Evolutionary conservation across 2,888 invertebrate species (phyloP).

Genomic region (Baccha elongata): DNA sequence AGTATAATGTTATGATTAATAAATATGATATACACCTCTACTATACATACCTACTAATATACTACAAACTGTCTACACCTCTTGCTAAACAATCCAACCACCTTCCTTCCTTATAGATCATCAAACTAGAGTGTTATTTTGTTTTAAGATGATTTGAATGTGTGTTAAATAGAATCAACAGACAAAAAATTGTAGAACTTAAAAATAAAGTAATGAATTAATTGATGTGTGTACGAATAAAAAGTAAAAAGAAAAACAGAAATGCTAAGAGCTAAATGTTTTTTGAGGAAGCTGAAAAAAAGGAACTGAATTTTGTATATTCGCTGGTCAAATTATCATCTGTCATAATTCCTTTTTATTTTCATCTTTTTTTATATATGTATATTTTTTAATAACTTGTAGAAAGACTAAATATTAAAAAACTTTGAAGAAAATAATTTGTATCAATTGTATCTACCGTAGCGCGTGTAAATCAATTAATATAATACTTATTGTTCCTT

Average conservation of each 20-base stretch:
- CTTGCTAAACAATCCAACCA: constrained; percentile 6
- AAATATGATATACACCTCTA: neutral
- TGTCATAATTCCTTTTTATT: neutral
- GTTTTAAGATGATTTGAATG: constrained; percentile 66
- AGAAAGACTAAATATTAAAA: constrained; percentile 28
- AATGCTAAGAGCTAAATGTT: constrained; percentile 27
- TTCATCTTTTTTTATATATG: constrained; percentile 13
- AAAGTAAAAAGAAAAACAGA: constrained; percentile 9
- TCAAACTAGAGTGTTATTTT: constrained; percentile 59
- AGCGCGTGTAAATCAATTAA: constrained; percentile 9
- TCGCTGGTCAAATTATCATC: constrained; percentile 39
- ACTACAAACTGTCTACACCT: constrained; percentile 12
- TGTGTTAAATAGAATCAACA: constrained; percentile 51
- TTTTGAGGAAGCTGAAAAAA: constrained; percentile 15
- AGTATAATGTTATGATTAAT: neutral
- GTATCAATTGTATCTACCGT: constrained; percentile 27
- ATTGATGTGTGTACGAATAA: constrained; percentile 45
- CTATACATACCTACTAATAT: neutral
- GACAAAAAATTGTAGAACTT: constrained; percentile 25
- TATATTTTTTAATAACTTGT: constrained; percentile 3
- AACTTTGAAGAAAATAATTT: constrained; percentile 4
- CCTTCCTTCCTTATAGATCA: constrained; percentile 45
- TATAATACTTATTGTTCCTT: constrained; percentile 45
- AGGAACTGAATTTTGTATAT: neutral
- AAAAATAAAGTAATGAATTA: constrained; percentile 37